These are phyloP conservation scores for Toxonevra muliebris DNA, from an alignment of 2,888 invertebrate species.

Conservation along the genomic window DNA sequence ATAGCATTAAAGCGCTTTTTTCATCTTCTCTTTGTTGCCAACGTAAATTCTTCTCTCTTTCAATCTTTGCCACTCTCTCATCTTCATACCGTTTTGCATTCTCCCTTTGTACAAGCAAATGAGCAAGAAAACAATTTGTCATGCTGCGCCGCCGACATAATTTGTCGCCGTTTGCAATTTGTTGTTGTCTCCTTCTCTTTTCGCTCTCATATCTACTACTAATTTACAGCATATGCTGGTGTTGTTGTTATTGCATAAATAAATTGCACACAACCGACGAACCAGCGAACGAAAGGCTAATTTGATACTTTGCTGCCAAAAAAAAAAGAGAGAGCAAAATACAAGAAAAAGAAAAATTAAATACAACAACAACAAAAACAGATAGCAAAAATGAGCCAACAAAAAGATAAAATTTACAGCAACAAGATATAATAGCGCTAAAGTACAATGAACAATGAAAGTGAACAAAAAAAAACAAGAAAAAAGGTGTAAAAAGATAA, in stretches of 20 bases:
- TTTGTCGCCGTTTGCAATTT: conserved; percentile 23
- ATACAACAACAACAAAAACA: too few relatives aligned
- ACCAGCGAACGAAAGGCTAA: conserved; percentile 20
- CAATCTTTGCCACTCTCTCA: not conserved
- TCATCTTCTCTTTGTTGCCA: too few relatives aligned
- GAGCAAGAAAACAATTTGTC: conserved; percentile 19
- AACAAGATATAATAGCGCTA: not conserved
- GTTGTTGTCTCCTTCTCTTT: conserved; percentile 6
- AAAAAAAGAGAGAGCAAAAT: not conserved
- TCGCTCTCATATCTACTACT: not conserved
- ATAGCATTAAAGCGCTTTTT: too few relatives aligned
- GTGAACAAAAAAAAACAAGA: not conserved
- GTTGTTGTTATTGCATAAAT: not conserved
- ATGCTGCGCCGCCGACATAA: conserved; percentile 24
- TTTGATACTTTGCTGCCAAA: conserved; percentile 30
- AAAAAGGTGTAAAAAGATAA: conserved; percentile 7
- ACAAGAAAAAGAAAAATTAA: not conserved
- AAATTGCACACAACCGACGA: not conserved
- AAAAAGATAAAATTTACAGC: conserved; percentile 1
- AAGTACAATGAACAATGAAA: not conserved
- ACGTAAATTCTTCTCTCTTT: not conserved
- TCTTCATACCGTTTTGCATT: not conserved
- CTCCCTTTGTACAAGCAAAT: not conserved
- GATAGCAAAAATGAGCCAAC: not conserved
- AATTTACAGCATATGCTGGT: not conserved